Conservation (phyloP, 2,797 vertebrate species). For the Centropyge bicolor region DNA sequence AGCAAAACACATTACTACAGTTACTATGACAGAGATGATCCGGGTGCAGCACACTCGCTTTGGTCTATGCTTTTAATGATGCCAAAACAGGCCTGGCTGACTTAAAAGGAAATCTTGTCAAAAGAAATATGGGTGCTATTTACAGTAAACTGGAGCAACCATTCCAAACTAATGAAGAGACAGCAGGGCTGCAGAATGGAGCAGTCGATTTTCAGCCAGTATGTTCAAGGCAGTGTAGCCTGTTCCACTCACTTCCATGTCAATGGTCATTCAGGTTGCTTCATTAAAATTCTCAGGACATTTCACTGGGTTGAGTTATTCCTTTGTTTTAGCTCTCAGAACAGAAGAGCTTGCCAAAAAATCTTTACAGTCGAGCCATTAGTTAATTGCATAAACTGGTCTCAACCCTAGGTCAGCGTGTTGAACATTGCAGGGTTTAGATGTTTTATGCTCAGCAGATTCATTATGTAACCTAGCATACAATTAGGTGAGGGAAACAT, state of each 20-base stretch:
- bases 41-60: constrained; percentile 26
- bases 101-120: constrained; percentile 40
- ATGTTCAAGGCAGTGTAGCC: constrained; percentile 18
- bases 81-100: constrained; percentile 53
- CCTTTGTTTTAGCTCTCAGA: constrained; percentile 68
- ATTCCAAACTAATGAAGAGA: constrained; percentile 20
- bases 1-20: constrained; percentile 33
- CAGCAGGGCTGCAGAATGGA: constrained; percentile 18
- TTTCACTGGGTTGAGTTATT: constrained; percentile 60
- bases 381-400: constrained; percentile 51
- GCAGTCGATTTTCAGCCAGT: constrained; percentile 4
- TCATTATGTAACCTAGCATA: constrained; percentile 15
- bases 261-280: constrained; percentile 74
- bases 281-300: constrained; percentile 82
- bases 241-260: constrained; percentile 61
- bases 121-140: constrained; percentile 44
- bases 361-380: constrained; percentile 28
- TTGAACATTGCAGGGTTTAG: background rate
- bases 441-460: constrained; percentile 3
- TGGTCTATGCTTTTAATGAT: constrained; percentile 38
- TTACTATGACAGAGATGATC: constrained; percentile 45
- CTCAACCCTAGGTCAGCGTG: constrained; percentile 8
- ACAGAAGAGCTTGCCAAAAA: constrained; percentile 8
- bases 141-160: constrained; percentile 58
- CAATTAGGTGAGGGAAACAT: background rate